phyloP scores from a whole-genome alignment of 2,113 vertebrate genomes.

The Plotosus lineatus region DNA sequence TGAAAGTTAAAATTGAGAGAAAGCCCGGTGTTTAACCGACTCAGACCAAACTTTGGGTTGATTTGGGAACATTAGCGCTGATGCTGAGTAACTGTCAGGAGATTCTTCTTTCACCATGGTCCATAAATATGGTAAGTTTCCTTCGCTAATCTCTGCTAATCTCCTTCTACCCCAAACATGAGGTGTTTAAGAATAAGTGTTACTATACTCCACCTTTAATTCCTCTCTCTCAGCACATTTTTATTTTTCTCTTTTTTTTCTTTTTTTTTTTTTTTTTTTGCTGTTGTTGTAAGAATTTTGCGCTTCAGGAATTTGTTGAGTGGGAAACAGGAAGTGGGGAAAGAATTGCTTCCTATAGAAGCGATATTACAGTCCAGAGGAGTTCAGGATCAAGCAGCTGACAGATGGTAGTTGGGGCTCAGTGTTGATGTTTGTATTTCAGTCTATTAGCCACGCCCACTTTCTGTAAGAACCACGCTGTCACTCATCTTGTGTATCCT shows the following conservation, averaged over 20 bases:
- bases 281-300: not conserved
- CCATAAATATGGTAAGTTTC: slow-evolving; percentile 75
- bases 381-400: too few species aligned
- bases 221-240: too few species aligned
- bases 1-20: not conserved
- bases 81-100: slow-evolving; percentile 27
- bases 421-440: too few species aligned
- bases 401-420: too few species aligned
- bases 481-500: too few species aligned
- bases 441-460: too few species aligned
- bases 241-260: too few species aligned
- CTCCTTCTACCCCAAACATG: too few species aligned
- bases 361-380: too few species aligned
- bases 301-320: slow-evolving; percentile 19
- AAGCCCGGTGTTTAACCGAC: not conserved
- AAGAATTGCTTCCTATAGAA: not conserved
- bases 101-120: slow-evolving; percentile 66
- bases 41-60: not conserved
- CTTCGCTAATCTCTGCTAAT: not conserved
- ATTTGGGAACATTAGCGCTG: not conserved
- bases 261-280: not conserved
- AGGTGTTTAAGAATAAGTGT: too few species aligned
- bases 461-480: too few species aligned
- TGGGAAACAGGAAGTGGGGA: slow-evolving; percentile 50
- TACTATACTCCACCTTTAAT: too few species aligned